Base-by-base conservation (phyloP, 2,113 vertebrate species). In the Cairina moschata region DNA sequence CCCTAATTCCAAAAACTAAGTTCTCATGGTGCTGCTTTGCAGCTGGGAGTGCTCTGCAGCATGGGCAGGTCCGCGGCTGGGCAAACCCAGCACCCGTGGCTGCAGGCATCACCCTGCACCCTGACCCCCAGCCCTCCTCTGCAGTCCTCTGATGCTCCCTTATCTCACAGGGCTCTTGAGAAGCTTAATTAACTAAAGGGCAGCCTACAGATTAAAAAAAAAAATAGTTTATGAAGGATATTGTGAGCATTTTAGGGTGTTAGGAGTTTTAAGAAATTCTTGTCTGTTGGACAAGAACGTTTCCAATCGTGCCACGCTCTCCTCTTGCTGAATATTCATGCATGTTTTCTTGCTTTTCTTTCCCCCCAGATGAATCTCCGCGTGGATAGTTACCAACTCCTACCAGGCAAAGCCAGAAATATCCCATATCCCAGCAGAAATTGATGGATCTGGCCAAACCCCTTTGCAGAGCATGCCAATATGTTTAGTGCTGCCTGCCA, bases 21-120 rank as follows among this genome's bases (percentile, higher is more conserved):
- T 13, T 72, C 31, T 34, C 0, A 38, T 21, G 29, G 23, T 17
- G 13, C 32, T 28, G 20, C 36, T 31, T 32, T 1, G 1, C 11
- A 63, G 44, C 32, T 1, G 10, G 0, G 3, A 29, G 15, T 0
- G 12, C 74, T 28, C 7, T 2, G 26, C 55, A 4, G 4, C 0
- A 34, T 36, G 11, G 73, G 56, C 2, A 6, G 11, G 26, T 40
- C 40, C 2, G 13, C 79, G 36, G 66, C 42, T 29, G 66, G 34
- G 25, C 67, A 20, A 25, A 46, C 0, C 10, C 11, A 25, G 77
- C 34, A 29, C 59, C n/a, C 28, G 1, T 6, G 22, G 46, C 17
- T 60, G 36, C 74, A 42, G 22, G 18, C 25, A 63, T 21, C 8
- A 0, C 66, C 9, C 36, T 11, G n/a, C 4, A 48, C 54, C 75